phyloP scores from a whole-genome alignment of 2,797 vertebrate species.

The Kryptolebias ocellatus region DNA sequence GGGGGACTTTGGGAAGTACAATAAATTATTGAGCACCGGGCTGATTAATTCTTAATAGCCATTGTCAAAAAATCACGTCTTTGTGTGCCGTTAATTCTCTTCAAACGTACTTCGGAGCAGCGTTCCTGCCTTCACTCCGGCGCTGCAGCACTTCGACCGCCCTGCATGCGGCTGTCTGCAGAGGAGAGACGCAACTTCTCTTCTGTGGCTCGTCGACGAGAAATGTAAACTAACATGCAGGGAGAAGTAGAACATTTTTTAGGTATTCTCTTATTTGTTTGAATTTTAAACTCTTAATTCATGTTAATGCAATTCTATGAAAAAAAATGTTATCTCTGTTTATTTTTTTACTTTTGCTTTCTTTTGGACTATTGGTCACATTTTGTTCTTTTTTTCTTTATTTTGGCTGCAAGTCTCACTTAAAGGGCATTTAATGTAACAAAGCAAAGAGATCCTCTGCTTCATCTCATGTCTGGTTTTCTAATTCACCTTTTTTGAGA shows the following conservation, averaged over 20 bases:
- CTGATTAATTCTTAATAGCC: constrained; percentile 84
- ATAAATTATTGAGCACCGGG: constrained; percentile 80
- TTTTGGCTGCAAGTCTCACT: too few relatives aligned
- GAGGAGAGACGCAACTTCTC: constrained; percentile 18
- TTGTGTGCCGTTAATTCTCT: constrained; percentile 73
- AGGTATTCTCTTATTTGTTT: not conserved
- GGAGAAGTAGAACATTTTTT: not conserved
- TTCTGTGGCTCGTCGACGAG: not conserved
- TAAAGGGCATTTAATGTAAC: not conserved
- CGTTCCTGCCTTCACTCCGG: constrained; percentile 30
- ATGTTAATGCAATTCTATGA: too few relatives aligned
- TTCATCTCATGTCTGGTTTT: not conserved
- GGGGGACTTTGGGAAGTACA: constrained; percentile 78
- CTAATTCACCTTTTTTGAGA: too few relatives aligned
- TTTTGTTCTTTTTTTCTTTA: too few relatives aligned
- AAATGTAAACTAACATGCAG: not conserved
- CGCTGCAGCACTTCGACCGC: constrained; percentile 3
- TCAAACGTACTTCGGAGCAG: constrained; percentile 67
- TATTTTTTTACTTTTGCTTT: too few relatives aligned
- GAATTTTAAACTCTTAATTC: too few relatives aligned
- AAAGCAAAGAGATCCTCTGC: not conserved
- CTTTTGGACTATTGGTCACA: too few relatives aligned
- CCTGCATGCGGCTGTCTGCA: constrained; percentile 6
- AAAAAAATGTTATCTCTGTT: too few relatives aligned
- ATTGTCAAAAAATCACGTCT: constrained; percentile 83